Base-by-base conservation (phyloP, 2,113 vertebrate species). In the Acrocephalus arundinaceus region DNA sequence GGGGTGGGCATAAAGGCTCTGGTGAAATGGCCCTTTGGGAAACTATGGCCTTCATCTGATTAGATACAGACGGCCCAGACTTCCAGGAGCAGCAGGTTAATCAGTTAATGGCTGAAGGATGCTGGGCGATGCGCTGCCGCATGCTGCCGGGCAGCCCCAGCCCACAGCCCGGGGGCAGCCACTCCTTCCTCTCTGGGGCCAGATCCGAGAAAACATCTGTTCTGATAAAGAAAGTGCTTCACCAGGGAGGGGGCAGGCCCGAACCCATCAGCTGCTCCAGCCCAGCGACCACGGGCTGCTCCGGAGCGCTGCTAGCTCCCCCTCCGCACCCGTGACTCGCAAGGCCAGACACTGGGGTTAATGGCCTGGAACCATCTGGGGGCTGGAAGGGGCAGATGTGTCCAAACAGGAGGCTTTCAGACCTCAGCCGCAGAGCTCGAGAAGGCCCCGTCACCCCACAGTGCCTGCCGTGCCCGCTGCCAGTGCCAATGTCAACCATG, bases 1-100 rank as follows among this genome's bases (percentile, higher is more conserved):
- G 24, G 35, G 14, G 1, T 49, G 58, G 62, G 48, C 65, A 73
- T n/a, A 87, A 83, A 95, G 46, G 49, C 76, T 85, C 41, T 75
- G 70, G 77, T 76, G 90, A 94, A 94, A 95, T 19, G 67, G 89
- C 41, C 89, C 72, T 93, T 85, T 46, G 91, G 86, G 81, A 94
- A 94, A 66, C 46, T 9, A 57, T 85, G 85, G 84, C 77, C 70
- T 95, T 58, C 84, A 87, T 87, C 67, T 94, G 93, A 97, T 96
- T 90, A 95, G 90, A 93, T 90, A 78, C 72, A 95, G 89, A 74
- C 71, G 0, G 66, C 77, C 71, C 75, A 71, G 73, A 80, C 92
- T 57, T 88, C 91, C 91, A 93, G 92, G 73, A 97, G 94, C 94
- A 94, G 92, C 90, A 93, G 92, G 95, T 95, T 97, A 97, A 97